Percentiles rank a stretch among this genome's conserved stretches.
These are phyloP conservation scores for Aromia moschata DNA, from an alignment of 2,888 invertebrate genomes.

Conservation along the genomic window DNA sequence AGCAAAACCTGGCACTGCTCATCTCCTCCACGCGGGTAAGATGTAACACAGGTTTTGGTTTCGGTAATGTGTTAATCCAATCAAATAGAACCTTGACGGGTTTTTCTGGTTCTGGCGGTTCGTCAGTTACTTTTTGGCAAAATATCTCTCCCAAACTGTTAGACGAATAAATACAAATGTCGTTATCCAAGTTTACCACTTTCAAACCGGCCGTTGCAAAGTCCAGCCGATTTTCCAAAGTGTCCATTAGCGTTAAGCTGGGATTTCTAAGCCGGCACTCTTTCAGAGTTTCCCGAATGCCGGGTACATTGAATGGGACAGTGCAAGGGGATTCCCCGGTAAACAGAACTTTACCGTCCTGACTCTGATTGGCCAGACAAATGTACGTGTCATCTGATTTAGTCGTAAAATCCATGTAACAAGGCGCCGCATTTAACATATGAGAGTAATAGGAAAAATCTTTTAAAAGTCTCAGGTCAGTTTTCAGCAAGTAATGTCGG, in stretches of 20 bases:
- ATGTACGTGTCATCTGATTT: constrained; percentile 37
- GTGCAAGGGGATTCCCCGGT: constrained; percentile 41
- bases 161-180: constrained; percentile 39
- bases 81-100: constrained; percentile 31
- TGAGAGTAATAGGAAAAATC: constrained; percentile 40
- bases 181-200: constrained; percentile 35
- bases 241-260: constrained; percentile 33
- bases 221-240: constrained; percentile 37
- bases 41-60: constrained; percentile 31
- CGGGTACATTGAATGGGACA: constrained; percentile 45
- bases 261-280: constrained; percentile 36
- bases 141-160: constrained; percentile 48
- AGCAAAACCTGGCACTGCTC: constrained; percentile 33
- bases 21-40: constrained; percentile 40
- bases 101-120: constrained; percentile 11
- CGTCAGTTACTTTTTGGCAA: constrained; percentile 39
- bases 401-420: constrained; percentile 43
- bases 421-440: constrained; percentile 39
- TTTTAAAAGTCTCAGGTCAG: constrained; percentile 38
- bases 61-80: constrained; percentile 40
- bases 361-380: constrained; percentile 40
- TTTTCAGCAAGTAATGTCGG: constrained; percentile 45
- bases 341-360: constrained; percentile 45
- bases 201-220: constrained; percentile 45
- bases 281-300: constrained; percentile 38